Evolutionary conservation across 2,797 vertebrate species (phyloP), one percentile per base, ranked within the genome.

Genomic region (Lepilemur ruficaudatus): DNA sequence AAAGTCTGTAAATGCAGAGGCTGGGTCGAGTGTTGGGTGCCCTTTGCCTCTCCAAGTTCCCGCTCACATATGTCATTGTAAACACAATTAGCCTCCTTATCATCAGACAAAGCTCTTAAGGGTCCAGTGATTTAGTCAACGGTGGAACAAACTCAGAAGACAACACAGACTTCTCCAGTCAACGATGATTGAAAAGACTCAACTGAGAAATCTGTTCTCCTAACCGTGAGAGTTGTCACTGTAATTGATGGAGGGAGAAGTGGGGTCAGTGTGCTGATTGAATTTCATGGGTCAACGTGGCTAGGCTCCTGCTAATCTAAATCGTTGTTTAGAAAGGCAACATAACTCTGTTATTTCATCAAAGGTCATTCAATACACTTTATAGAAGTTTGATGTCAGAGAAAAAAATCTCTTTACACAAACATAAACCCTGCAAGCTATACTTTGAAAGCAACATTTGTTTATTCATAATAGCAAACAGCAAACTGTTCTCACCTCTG

Each of bases 11-110:
- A 59, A 28, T 15, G 28, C 35, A 69, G 22, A 41, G 12, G 5
- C 3, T 32, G 1, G n/a, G 61, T 48, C 2, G 4, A 17, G 3
- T 38, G 46, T 55, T 28, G 32, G 15, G 7, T 65, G 18, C 1
- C 35, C 67, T 43, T 1, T 6, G 14, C 28, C 12, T 18, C 13
- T 65, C 23, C 3, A 30, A 28, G 0, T 10, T 55, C 2, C 25
- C 3, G 25, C 48, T 25, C 25, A 18, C 32, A 10, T 9, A 32
- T 14, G 46, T 76, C 69, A 57, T 9, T 38, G 32, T 75, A 32
- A 57, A 76, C 7, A 11, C 18, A 32, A 5, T 23, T 8, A 81
- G 12, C 5, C 46, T 48, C 57, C 32, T 38, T 7, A 20, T 14
- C 25, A 20, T 75, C 69, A 13, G 14, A 46, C 50, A 61, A 2